Evolutionary conservation across 2,113 vertebrate species (phyloP), one percentile per base, ranked within the genome.

Genomic region (Pseudorasbora parva): DNA sequence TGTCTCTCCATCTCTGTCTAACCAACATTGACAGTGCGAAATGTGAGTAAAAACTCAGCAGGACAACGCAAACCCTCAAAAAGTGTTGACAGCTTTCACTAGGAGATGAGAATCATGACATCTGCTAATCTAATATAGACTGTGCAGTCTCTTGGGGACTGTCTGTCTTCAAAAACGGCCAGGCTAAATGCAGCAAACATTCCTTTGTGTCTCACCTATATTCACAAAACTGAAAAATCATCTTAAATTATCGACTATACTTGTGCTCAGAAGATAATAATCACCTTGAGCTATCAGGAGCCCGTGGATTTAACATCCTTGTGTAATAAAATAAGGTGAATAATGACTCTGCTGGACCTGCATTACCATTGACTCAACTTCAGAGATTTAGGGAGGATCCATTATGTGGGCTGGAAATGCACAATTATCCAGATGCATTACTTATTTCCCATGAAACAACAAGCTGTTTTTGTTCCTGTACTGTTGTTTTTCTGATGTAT

Each of bases 61-160:
- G 72, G 60, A 27, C 72, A 43, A 37, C 27, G 25, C 37, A 66
- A 78, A 49, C 23, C 30, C n/a, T 49, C 33, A 54, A 76, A 51
- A 49, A 30, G 66, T 37, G 51, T 49, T 69, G 27, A 43, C 56
- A 17, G 49, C 7, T 59, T 80, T 78, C 43, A 9, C 56, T 62
- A 59, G 37, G 23, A 37, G 71, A 85, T 76, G 56, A 81, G 41
- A 68, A 66, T 81, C 21, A 12, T 76, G 79, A 77, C 62, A 85
- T 80, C 69, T 81, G 72, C 71, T 81, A 75, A 83, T 81, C 76
- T 85, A 78, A 85, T 85, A 49, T 25, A 76, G 76, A 74, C 76
- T 27, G 62, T 25, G n/a, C 37, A 60, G 54, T 47, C 74, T 83
- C 76, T 25, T 17, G 83, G 56, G 73, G 41, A n/a, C 54, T 47